phyloP scores from a whole-genome alignment of 2,888 invertebrate species.

The Noctua comes region DNA sequence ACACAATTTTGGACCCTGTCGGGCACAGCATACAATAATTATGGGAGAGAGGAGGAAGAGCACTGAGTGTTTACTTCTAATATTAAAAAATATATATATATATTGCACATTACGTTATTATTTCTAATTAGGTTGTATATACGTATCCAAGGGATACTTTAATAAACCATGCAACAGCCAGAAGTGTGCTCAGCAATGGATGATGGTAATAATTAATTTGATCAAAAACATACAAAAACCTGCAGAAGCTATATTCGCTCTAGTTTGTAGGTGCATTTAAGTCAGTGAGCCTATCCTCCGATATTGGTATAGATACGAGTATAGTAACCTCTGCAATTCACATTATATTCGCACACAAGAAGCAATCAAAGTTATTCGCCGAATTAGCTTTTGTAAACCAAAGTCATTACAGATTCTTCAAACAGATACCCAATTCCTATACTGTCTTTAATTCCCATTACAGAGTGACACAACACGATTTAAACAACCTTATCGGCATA shows the following conservation, averaged over 20 bases:
- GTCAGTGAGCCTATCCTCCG: background rate
- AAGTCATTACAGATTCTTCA: constrained; percentile 30
- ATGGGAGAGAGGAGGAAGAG: too few species aligned
- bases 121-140: too few species aligned
- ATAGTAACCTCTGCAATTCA: background rate
- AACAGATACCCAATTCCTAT: constrained; percentile 17
- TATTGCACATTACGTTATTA: too few species aligned
- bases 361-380: background rate
- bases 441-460: constrained; percentile 40
- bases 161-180: too few species aligned
- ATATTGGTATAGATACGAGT: background rate
- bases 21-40: too few species aligned
- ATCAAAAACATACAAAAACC: background rate
- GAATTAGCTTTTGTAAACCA: constrained; percentile 6
- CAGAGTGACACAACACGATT: constrained; percentile 53
- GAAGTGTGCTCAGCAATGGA: background rate
- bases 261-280: background rate
- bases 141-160: too few species aligned
- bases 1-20: too few species aligned
- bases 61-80: too few species aligned
- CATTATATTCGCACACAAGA: constrained; percentile 13
- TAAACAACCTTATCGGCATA: constrained; percentile 61
- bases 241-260: background rate
- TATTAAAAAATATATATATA: too few species aligned
- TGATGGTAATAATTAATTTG: background rate